A percentile compares a stretch with the other conserved stretches of the same genome.
Evolutionary conservation across 2,113 vertebrate genomes (phyloP).

Genomic region (Agapornis roseicollis): DNA sequence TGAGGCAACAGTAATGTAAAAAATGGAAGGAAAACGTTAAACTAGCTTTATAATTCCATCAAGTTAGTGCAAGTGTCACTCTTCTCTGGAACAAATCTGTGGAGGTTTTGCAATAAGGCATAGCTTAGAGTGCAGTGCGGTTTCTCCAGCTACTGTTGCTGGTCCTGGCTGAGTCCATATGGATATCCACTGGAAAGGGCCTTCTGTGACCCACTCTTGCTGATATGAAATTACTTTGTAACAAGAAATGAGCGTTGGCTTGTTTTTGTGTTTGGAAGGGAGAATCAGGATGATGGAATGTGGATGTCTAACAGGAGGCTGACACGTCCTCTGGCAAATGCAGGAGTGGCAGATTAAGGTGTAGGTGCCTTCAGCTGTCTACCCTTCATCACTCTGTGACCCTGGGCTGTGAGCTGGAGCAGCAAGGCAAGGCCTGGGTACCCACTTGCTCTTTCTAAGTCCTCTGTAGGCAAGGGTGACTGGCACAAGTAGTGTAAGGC

Average conservation of each 20-base stretch:
- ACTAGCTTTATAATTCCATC: background rate
- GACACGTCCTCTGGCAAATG: background rate
- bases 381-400: background rate
- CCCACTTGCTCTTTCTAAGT: background rate
- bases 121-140: accelerated
- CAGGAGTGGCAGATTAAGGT: background rate
- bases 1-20: background rate
- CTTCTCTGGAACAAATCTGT: background rate
- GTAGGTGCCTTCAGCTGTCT: background rate
- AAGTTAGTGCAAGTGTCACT: background rate
- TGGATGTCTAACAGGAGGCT: background rate
- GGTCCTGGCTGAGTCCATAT: background rate
- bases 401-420: background rate
- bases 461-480: background rate
- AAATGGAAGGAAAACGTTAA: background rate
- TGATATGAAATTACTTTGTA: background rate
- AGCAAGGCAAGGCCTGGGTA: background rate
- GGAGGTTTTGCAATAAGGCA: background rate
- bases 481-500: background rate
- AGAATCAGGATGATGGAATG: background rate
- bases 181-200: background rate
- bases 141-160: background rate
- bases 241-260: background rate
- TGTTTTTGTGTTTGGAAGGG: background rate
- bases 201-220: background rate